Evolutionary conservation across 1,140 invertebrate species (phyloP), one percentile per base, ranked within the genome.

Genomic region (Drosophila punjabiensis): DNA sequence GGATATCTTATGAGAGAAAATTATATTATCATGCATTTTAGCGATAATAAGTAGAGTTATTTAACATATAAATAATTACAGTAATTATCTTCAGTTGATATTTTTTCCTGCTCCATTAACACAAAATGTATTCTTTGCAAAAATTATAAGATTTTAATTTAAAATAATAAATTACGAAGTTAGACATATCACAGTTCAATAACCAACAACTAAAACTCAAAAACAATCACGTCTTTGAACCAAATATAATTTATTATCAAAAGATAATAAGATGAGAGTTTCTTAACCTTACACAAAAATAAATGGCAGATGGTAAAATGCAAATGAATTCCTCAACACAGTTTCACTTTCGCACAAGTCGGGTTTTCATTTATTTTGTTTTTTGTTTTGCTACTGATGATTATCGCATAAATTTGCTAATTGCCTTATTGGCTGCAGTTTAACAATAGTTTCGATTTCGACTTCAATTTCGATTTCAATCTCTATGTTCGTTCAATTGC

Each of bases 391-490:
- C 67, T 16, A 63, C 52, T 37, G 60, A 58, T 78, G 56, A 63
- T 84, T 88, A 83, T 79, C 53, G 65, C 75, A 79, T 77, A 65
- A 82, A 79, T 70, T 67, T 37, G 63, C 70, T 59, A 81, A 81
- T 81, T 79, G 37, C 24, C 60, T 86, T 75, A 76, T 82, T 70
- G 62, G 48, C 30, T 64, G 45, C 37, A 47, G 18, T 64, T 58
- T 45, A 61, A 39, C 58, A 67, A 67, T 39, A 65, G 43, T 76
- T 61, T 64, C n/a, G 35, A 50, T 24, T 24, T 24, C 24, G 24
- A 24, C 24, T 61, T 64, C n/a, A 32, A 50, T 48, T 52, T 48
- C 48, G 48, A 73, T 65, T 52, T 48, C 48, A 43, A 73, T 65
- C 58, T 55, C 18, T 16, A 11, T 41, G 10, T 82, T 47, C 60